A percentile compares a stretch with the other conserved stretches of the same genome.
Evolutionary conservation across 2,113 vertebrate species (phyloP).

Genomic region (Psephotus haematonotus): DNA sequence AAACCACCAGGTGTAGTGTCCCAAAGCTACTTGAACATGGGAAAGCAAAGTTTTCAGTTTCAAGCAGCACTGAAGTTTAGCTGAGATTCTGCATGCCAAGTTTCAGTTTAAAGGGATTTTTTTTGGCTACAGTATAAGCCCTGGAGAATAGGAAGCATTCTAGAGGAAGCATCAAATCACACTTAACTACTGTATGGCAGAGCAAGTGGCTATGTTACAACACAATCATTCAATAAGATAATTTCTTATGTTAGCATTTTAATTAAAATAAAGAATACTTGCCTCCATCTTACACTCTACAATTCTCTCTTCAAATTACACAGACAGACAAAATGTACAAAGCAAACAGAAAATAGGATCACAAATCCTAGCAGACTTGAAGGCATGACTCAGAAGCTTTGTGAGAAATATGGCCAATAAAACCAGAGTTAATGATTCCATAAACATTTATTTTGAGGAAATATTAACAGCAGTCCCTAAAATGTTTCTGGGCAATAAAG

Average conservation of each 20-base stretch:
- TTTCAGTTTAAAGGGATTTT: slow-evolving; percentile 60
- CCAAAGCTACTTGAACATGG: neutral
- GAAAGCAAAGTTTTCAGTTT: neutral
- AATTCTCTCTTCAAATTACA: slow-evolving; percentile 30
- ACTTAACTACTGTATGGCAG: slow-evolving; percentile 70
- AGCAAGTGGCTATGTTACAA: slow-evolving; percentile 63
- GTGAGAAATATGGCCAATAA: slow-evolving; percentile 46
- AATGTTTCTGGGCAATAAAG: slow-evolving; percentile 18
- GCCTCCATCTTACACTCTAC: slow-evolving; percentile 31
- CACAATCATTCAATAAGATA: slow-evolving; percentile 64
- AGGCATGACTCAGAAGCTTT: slow-evolving; percentile 39
- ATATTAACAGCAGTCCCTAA: neutral
- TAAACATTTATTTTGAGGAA: slow-evolving; percentile 36
- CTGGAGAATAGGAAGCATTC: slow-evolving; percentile 58
- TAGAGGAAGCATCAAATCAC: slow-evolving; percentile 73
- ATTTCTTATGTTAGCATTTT: slow-evolving; percentile 67
- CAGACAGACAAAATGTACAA: slow-evolving; percentile 36
- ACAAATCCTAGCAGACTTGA: slow-evolving; percentile 31
- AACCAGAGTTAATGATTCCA: slow-evolving; percentile 31
- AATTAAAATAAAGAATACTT: slow-evolving; percentile 74
- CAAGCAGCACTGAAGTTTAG: slow-evolving; percentile 50
- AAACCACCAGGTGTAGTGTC: neutral
- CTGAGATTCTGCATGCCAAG: slow-evolving; percentile 59
- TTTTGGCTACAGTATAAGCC: slow-evolving; percentile 69
- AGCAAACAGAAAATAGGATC: slow-evolving; percentile 26